These are phyloP conservation scores for Eupsittula cactorum DNA, from an alignment of 2,113 vertebrate species.

Conservation along the genomic window DNA sequence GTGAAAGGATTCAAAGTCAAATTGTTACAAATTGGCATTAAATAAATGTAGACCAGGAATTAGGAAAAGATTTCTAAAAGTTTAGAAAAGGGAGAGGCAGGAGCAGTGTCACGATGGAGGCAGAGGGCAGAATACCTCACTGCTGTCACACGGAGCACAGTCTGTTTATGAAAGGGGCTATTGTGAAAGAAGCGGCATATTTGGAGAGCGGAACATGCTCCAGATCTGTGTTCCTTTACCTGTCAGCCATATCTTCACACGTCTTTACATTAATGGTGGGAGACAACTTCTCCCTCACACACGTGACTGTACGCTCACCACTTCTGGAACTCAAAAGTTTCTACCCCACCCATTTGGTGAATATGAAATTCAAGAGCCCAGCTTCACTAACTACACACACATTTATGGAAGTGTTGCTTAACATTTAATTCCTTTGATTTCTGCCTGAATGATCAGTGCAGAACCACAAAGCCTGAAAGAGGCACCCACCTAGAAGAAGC, in stretches of 20 bases:
- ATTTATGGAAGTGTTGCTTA: slow-evolving; percentile 9
- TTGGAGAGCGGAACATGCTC: not conserved
- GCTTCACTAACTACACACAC: not conserved
- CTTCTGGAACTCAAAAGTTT: not conserved
- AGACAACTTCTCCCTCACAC: not conserved
- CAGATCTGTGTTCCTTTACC: not conserved
- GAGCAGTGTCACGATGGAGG: not conserved
- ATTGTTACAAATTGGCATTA: not conserved
- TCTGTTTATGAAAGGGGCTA: not conserved
- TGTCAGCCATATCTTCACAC: slow-evolving; percentile 1
- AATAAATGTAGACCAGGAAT: not conserved
- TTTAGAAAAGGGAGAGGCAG: not conserved
- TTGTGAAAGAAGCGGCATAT: not conserved
- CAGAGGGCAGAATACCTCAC: not conserved
- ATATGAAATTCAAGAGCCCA: not conserved
- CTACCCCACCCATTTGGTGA: not conserved
- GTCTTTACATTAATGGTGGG: not conserved
- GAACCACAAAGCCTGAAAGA: slow-evolving; percentile 2
- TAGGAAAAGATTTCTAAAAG: not conserved
- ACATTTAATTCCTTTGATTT: slow-evolving; percentile 8
- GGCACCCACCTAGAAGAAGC: slow-evolving; percentile 35
- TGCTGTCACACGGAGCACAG: not conserved
- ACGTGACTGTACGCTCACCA: not conserved
- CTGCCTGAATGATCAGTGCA: not conserved
- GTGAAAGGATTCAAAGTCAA: not conserved